Conservation (phyloP, 2,113 vertebrate genomes). For the Gila orcuttii region DNA sequence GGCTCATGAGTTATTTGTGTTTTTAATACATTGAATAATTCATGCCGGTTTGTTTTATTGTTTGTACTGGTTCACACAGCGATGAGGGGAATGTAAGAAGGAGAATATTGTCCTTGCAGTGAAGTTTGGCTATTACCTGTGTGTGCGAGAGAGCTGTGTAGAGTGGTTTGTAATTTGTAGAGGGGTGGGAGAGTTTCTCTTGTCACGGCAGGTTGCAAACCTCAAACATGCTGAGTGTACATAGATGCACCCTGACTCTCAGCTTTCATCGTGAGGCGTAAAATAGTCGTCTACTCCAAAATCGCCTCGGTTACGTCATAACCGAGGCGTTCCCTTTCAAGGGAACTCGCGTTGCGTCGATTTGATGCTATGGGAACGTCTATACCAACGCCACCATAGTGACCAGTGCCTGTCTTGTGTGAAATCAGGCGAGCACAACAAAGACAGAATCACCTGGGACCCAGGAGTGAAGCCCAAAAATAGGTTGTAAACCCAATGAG, state of each 20-base stretch:
- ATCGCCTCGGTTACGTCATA: too few species aligned
- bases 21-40: conserved; percentile 49
- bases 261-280: neutral
- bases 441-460: too few species aligned
- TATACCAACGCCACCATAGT: too few species aligned
- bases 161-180: conserved; percentile 18
- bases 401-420: too few species aligned
- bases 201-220: conserved; percentile 21
- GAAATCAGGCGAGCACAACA: too few species aligned
- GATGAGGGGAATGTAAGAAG: conserved; percentile 17
- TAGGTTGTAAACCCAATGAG: too few species aligned
- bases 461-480: too few species aligned
- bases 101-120: conserved; percentile 5
- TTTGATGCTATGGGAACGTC: too few species aligned
- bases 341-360: too few species aligned
- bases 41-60: conserved; percentile 36
- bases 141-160: neutral
- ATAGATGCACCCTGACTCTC: neutral
- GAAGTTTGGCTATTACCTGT: conserved; percentile 10
- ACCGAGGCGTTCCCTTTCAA: too few species aligned
- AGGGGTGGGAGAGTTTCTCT: neutral
- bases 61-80: conserved; percentile 32
- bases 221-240: conserved; percentile 32
- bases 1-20: conserved; percentile 38
- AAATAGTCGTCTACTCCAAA: neutral